phyloP scores from a whole-genome alignment of 1,140 invertebrate species.

The Cataglyphis hispanica region DNA sequence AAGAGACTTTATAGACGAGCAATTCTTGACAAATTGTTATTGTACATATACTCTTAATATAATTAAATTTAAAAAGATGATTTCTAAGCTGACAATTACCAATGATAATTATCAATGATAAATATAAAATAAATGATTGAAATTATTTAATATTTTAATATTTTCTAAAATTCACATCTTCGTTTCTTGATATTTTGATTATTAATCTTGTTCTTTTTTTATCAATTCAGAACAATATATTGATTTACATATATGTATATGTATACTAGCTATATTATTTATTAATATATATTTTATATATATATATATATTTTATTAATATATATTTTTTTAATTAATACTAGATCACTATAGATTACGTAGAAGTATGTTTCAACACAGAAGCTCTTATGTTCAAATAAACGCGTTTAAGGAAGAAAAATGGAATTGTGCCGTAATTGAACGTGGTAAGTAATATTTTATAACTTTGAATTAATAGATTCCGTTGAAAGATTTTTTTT shows the following conservation, averaged over 20 bases:
- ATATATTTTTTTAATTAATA: not conserved
- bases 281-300: not conserved
- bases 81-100: too few relatives aligned
- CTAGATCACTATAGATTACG: not conserved
- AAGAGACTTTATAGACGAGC: not conserved
- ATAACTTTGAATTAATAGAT: not conserved
- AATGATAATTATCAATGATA: too few relatives aligned
- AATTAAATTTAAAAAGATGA: too few relatives aligned
- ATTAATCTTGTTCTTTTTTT: not conserved
- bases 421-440: conserved; percentile 13
- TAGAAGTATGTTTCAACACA: conserved; percentile 7
- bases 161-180: too few relatives aligned
- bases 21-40: not conserved
- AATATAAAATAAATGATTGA: too few relatives aligned
- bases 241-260: not conserved
- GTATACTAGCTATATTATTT: not conserved
- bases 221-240: not conserved
- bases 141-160: not conserved
- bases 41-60: too few relatives aligned
- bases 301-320: not conserved
- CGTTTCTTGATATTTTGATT: not conserved
- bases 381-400: not conserved
- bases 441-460: conserved; percentile 16
- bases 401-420: not conserved
- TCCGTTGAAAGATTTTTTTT: not conserved